Evolutionary conservation across 2,113 vertebrate species (phyloP), one percentile per base, ranked within the genome.

Genomic region (Cichladusa arquata): DNA sequence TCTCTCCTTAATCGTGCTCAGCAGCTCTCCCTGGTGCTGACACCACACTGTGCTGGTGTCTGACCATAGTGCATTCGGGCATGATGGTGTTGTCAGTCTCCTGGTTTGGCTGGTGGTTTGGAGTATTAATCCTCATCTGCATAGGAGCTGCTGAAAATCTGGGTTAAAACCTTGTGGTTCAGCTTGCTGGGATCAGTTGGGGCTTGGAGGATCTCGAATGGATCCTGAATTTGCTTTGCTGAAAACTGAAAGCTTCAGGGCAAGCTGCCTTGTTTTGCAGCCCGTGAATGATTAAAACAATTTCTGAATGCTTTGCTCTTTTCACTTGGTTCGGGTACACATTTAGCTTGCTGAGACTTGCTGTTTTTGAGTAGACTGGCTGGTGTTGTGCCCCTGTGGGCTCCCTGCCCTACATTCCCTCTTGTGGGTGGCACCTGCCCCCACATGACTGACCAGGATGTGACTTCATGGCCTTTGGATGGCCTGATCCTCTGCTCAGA

Each of bases 271-370:
- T 94, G 76, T 92, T 91, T 92, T 91, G 88, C 80, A 86, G 77
- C 64, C 71, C 91, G 56, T 90, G 80, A 95, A 88, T 95, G 94
- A 95, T 93, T 93, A 70, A 95, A 93, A 95, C 47, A 12, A n/a
- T 92, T 94, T 94, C 83, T 94, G 86, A 93, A 78, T 8, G 64
- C 56, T 83, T 77, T 88, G 76, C 77, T 87, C 34, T 86, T 64
- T 69, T 81, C 34, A 9, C 40, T 86, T 56, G 54, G 42, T 86
- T 70, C 42, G 60, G 76, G 86, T 85, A 81, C 33, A 11, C 15
- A 14, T 62, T 87, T 24, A 57, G 60, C 94, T 94, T 95, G 92
- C 93, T 90, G 91, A 62, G 94, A 86, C 94, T 94, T 47, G 80
- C 65, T 93, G 2, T 78, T 92, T 56, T 70, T 92, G 82, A 86